phyloP scores from a whole-genome alignment of 2,113 vertebrate genomes.

The Paramormyrops kingsleyae region DNA sequence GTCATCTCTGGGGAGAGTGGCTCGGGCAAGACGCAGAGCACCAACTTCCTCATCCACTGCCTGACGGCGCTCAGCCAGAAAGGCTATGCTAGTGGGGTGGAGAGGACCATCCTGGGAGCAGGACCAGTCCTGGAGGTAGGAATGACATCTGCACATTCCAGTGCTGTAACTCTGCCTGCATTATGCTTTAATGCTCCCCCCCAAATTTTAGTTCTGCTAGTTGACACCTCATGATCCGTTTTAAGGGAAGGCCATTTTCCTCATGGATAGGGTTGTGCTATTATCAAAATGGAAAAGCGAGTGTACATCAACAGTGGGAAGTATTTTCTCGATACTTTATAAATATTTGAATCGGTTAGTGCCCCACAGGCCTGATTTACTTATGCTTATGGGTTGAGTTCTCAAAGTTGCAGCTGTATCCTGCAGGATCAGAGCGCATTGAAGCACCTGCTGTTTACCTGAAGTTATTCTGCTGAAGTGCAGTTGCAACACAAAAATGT shows the following conservation, averaged over 20 bases:
- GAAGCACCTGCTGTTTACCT: not conserved
- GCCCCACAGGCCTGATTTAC: not conserved
- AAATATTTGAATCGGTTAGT: not conserved
- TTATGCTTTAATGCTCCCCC: not conserved
- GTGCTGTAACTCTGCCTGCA: not conserved
- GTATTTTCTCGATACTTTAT: not conserved
- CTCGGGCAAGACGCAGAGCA: slow-evolving; percentile 96
- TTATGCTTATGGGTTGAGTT: not conserved
- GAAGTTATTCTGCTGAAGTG: not conserved
- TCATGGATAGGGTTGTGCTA: not conserved
- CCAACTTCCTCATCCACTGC: slow-evolving; percentile 98
- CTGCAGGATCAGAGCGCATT: not conserved
- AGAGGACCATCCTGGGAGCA: slow-evolving; percentile 93
- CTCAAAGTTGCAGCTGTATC: not conserved
- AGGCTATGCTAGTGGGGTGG: slow-evolving; percentile 92
- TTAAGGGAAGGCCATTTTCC: not conserved
- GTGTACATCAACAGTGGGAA: not conserved
- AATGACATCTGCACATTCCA: not conserved
- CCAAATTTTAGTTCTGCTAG: not conserved
- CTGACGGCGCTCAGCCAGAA: slow-evolving; percentile 95
- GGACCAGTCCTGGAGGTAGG: slow-evolving; percentile 96
- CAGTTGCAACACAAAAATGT: not conserved
- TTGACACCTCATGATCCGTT: not conserved
- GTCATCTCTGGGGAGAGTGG: slow-evolving; percentile 98
- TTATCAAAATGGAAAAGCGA: not conserved